Conservation (phyloP, 2,888 invertebrate genomes). For the Megamerina dolium region DNA sequence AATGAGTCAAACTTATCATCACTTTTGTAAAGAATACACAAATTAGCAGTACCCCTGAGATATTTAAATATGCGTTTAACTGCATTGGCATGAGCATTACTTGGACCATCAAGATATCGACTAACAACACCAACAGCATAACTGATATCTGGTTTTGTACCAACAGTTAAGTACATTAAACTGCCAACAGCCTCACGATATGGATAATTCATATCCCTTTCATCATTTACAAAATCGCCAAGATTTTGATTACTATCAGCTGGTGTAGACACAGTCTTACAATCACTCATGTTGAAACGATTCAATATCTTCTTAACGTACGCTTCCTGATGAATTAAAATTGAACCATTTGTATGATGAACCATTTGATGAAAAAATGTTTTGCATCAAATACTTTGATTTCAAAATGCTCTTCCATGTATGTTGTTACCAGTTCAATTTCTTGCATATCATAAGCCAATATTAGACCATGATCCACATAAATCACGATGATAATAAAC, state of each 20-base stretch:
- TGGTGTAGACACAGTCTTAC: constrained; percentile 15
- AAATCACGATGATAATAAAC: no score
- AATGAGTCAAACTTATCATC: background rate
- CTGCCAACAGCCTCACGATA: constrained; percentile 10
- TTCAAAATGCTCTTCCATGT: no score
- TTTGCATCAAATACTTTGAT: no score
- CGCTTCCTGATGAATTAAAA: background rate
- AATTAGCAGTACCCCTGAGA: background rate
- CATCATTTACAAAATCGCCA: background rate
- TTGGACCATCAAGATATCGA: constrained; percentile 4
- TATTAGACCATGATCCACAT: constrained; percentile 30
- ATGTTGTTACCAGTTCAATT: no score
- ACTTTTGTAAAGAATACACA: background rate
- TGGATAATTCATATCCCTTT: background rate
- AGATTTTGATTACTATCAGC: constrained; percentile 5
- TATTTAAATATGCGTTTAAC: constrained; percentile 6
- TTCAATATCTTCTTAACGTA: constrained; percentile 13
- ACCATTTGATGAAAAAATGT: no score
- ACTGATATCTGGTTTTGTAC: constrained; percentile 4
- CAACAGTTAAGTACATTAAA: constrained; percentile 1
- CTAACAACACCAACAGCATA: constrained; percentile 7
- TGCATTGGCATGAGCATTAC: constrained; percentile 1
- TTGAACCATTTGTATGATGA: no score
- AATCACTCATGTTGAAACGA: constrained; percentile 13
- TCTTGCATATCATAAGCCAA: constrained; percentile 9